Evolutionary conservation across 2,113 vertebrate species (phyloP).

Genomic region (Vicugna pacos): DNA sequence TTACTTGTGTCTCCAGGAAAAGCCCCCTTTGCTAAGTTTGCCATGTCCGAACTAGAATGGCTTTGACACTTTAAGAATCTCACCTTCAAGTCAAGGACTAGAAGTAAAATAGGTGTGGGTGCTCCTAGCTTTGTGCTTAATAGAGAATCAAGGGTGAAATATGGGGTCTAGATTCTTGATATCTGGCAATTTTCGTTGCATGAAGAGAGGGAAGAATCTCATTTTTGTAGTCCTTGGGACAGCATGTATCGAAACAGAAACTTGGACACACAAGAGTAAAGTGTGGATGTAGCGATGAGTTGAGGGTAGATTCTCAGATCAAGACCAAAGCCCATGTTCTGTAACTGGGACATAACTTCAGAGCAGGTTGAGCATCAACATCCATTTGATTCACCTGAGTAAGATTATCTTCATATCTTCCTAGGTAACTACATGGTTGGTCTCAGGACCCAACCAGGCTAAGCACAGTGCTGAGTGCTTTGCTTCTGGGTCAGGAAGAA

Average conservation of each 20-base stretch:
- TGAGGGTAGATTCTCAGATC: not conserved
- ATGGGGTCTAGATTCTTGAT: not conserved
- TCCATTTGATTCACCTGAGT: not conserved
- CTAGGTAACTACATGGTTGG: not conserved
- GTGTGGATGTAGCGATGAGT: not conserved
- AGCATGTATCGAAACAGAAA: not conserved
- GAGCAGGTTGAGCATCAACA: not conserved
- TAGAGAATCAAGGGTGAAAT: not conserved
- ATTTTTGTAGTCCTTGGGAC: not conserved
- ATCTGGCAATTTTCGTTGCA: not conserved
- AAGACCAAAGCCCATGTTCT: not conserved
- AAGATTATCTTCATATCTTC: not conserved
- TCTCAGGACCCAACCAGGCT: not conserved
- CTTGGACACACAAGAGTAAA: not conserved
- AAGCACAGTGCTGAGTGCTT: not conserved
- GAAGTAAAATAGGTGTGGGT: not conserved
- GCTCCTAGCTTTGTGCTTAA: not conserved
- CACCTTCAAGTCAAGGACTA: not conserved
- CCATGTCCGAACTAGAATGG: not conserved
- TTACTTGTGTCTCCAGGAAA: not conserved
- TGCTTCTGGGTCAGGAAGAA: slow-evolving; percentile 33
- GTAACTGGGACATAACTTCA: not conserved
- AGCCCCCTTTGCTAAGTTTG: not conserved
- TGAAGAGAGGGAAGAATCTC: not conserved
- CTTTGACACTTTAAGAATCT: not conserved